A percentile compares a stretch with the other conserved stretches of the same genome.
Evolutionary conservation across 2,888 invertebrate species (phyloP).

Genomic region (Phortica magna): DNA sequence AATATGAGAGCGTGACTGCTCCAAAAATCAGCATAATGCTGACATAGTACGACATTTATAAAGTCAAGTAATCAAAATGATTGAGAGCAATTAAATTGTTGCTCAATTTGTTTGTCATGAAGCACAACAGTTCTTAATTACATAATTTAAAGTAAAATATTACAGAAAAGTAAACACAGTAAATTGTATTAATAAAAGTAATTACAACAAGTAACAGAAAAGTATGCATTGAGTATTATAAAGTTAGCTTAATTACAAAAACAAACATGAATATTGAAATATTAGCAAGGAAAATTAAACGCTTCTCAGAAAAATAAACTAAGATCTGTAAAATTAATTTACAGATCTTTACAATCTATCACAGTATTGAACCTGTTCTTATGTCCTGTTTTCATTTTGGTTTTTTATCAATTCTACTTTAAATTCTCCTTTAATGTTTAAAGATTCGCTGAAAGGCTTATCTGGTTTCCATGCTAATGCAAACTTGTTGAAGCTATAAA

Average conservation of each 20-base stretch:
- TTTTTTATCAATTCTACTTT: neutral
- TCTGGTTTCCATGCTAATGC: neutral
- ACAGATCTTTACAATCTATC: too few relatives aligned
- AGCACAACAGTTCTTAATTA: neutral
- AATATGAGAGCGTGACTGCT: constrained; percentile 63
- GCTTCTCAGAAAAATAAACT: constrained; percentile 30
- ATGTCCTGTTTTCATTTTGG: neutral
- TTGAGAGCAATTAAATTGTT: neutral
- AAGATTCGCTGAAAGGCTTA: neutral
- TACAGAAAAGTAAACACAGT: constrained; percentile 1
- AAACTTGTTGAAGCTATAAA: neutral
- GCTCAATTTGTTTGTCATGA: neutral
- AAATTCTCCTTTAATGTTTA: neutral
- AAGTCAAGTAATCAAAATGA: neutral
- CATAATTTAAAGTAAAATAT: neutral
- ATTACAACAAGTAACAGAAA: constrained; percentile 8
- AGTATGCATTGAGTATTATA: constrained; percentile 31
- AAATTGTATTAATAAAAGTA: too few relatives aligned
- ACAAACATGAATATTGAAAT: constrained; percentile 12
- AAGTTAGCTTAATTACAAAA: constrained; percentile 41
- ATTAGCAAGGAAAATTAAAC: constrained; percentile 37
- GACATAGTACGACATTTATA: neutral
- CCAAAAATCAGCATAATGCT: neutral
- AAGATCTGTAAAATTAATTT: neutral
- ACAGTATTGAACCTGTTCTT: too few relatives aligned